Conservation (phyloP, 2,113 vertebrate genomes). For the Phaetusa simplex region DNA sequence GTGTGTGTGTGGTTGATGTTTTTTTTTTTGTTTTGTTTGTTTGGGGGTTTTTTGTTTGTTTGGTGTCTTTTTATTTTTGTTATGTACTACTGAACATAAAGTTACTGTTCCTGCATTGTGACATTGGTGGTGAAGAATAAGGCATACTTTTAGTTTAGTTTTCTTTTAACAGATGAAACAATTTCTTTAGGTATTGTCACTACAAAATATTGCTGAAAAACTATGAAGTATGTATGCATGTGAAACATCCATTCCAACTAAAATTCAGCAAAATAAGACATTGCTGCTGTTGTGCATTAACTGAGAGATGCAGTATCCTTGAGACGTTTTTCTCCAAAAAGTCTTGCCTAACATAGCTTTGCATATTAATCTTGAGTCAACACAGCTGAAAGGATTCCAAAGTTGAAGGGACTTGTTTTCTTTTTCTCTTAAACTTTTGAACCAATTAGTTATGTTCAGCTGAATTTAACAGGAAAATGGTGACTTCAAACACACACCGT, state of each 20-base stretch:
- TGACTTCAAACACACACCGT: not conserved
- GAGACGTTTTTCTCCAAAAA: accelerated
- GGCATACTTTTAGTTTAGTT: not conserved
- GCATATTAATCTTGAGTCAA: not conserved
- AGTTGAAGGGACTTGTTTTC: not conserved
- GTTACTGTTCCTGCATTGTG: not conserved
- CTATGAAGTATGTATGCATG: accelerated
- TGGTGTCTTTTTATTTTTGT: not conserved
- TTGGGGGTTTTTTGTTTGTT: not conserved
- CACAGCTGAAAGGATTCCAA: not conserved
- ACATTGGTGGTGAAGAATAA: not conserved
- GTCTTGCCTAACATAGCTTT: not conserved
- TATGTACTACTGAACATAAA: not conserved
- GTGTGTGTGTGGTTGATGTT: not conserved
- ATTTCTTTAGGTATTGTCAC: not conserved
- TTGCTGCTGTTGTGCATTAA: not conserved
- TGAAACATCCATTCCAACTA: not conserved
- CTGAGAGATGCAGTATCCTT: not conserved
- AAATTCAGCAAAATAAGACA: not conserved
- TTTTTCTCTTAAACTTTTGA: not conserved
- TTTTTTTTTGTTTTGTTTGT: not conserved
- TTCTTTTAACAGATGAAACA: not conserved
- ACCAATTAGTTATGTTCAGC: not conserved
- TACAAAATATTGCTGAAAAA: not conserved
- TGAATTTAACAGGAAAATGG: not conserved